Evolutionary conservation across 2,888 invertebrate species (phyloP), one percentile per base, ranked within the genome.

Genomic region (Mechanitis messenoides): DNA sequence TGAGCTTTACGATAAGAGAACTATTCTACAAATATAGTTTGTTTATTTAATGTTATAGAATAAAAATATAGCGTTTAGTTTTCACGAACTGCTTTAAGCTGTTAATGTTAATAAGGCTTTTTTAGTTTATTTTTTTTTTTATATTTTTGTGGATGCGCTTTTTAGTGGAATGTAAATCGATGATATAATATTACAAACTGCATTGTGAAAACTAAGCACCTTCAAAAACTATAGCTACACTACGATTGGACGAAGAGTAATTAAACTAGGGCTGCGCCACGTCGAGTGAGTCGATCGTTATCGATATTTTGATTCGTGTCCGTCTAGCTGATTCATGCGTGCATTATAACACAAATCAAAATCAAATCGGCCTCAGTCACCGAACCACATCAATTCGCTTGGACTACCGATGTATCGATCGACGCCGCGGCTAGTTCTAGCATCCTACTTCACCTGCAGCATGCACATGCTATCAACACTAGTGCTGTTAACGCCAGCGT

Each of bases 181-280:
- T 53, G 47, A 31, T 9, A 45, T 58, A 46, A 55, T 58, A 60
- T 56, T 57, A 54, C 12, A 60, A 47, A 60, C 42, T 60, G 78
- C 78, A 77, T 73, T 79, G 81, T 81, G 74, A 84, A 83, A 83
- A 81, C 81, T 83, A 85, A 84, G 83, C 84, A 81, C 80, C 77
- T 70, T 70, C 72, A 71, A 75, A 75, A 59, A 59, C 63, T 65
- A 77, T 76, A 72, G 69, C 87, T 87, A 87, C 82, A 66, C 87
- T 87, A 87, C 84, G 65, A 75, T 83, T 88, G 89, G 88, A 88
- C 88, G 88, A 88, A 86, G 79, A 84, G 81, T 83, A 81, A 82
- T 80, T 78, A 80, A 78, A 77, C 83, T 82, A 84, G 79, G 73
- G 71, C 74, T 73, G 74, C 74, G 77, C 69, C 69, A 74, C 68